A percentile compares a stretch with the other conserved stretches of the same genome.
Evolutionary conservation across 2,888 invertebrate genomes (phyloP).

Genomic region (Yponomeuta plumbellus): DNA sequence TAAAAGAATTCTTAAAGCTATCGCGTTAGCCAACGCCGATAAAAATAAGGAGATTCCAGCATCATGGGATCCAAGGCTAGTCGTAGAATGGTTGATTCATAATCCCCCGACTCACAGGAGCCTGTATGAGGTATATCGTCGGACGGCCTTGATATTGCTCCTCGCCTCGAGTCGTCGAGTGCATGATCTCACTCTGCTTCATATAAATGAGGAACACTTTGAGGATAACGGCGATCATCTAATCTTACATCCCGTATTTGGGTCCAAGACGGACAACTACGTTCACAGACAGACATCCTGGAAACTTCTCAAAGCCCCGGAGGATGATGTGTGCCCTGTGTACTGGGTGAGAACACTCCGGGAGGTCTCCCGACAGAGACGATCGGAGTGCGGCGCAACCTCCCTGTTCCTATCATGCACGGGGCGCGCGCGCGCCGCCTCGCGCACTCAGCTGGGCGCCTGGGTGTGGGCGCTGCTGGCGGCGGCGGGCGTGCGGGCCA

Average conservation of each 20-base stretch:
- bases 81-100: background rate
- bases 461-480: slow-evolving; percentile 16
- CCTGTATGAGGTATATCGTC: slow-evolving; percentile 22
- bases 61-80: background rate
- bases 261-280: slow-evolving; percentile 15
- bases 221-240: slow-evolving; percentile 21
- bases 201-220: slow-evolving; percentile 20
- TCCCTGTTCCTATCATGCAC: background rate
- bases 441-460: slow-evolving; percentile 10
- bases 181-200: slow-evolving; percentile 25
- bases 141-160: slow-evolving; percentile 22
- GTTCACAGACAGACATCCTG: slow-evolving; percentile 18
- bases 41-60: background rate
- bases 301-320: slow-evolving; percentile 11
- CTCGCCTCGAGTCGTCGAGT: slow-evolving; percentile 26
- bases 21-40: background rate
- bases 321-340: slow-evolving; percentile 17
- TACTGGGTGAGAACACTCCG: slow-evolving; percentile 21
- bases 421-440: background rate
- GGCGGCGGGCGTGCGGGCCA: slow-evolving; percentile 15
- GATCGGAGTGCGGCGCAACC: background rate
- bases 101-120: background rate
- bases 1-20: background rate
- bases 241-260: slow-evolving; percentile 18
- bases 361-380: slow-evolving; percentile 22